Evolutionary conservation across 1,140 invertebrate genomes (phyloP), one percentile per base, ranked within the genome.

Genomic region (Ips typographus): DNA sequence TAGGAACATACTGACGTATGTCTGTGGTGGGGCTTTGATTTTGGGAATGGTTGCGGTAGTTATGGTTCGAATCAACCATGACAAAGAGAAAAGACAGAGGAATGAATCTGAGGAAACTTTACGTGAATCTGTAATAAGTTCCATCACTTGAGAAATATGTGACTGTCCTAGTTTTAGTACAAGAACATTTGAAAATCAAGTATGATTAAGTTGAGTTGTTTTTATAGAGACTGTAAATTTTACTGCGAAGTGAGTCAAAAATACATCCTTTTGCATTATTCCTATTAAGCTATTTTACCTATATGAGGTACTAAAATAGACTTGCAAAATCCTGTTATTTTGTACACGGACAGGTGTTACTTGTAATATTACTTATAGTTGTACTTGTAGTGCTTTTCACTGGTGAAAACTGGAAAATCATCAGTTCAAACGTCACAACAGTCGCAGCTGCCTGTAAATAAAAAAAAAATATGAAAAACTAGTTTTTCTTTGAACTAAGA

Each of bases 401-500:
- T 36, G 75, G 75, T 36, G 74, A 74, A 72, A 89, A 88, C 68
- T 90, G 88, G 44, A 89, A 82, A 49, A 89, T 78, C 67, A 90
- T 87, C 2, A 90, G 78, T 77, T 90, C 88, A 71, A 90, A 89
- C 3, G 88, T 90, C 1, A 89, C 86, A 56, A 90, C 88, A 1
- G 88, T 89, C 47, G 88, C 88, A 47, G 87, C 87, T 22, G 89
- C 84, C 88, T 90, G 75, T 71, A 84, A 84, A 41, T 58, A 38
- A 49, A 53, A 51, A 55, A 51, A 59, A 4, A 40, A 59, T 4
- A 42, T 6, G 6, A 40, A 59, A 2, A n/a, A 42, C 3, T n/a
- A 59, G 8, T 42, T n/a, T 36, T 7, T 6, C 7, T 42, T 41
- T 59, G 42, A 2, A 59, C 8, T n/a, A 8, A 40, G 37, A 59